phyloP scores from a whole-genome alignment of 2,888 invertebrate genomes.

The Lasioglossum oenotherae region DNA sequence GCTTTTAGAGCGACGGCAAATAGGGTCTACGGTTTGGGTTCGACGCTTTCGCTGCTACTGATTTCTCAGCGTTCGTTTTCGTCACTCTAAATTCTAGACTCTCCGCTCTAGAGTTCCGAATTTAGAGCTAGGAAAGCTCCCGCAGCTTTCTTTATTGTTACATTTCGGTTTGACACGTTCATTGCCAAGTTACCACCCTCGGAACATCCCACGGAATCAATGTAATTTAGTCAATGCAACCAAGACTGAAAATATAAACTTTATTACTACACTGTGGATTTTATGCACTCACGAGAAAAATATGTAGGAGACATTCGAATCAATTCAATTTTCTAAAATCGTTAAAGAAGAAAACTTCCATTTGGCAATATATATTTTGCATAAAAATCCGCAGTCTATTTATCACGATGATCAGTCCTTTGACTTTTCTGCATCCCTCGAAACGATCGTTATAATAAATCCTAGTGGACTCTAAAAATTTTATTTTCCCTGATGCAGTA shows the following conservation, averaged over 20 bases:
- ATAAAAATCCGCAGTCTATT: neutral
- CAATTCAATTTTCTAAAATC: neutral
- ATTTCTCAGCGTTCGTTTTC: neutral
- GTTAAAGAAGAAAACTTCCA: neutral
- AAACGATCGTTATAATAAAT: neutral
- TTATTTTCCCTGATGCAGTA: neutral
- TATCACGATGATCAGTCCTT: neutral
- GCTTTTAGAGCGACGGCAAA: neutral
- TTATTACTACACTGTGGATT: neutral
- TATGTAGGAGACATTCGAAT: neutral
- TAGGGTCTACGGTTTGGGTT: constrained; percentile 39
- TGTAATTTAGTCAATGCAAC: constrained; percentile 1
- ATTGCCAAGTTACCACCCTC: neutral
- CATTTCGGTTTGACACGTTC: neutral
- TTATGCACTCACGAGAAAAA: neutral
- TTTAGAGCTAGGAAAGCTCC: neutral
- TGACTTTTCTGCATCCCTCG: neutral
- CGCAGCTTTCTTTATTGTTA: neutral
- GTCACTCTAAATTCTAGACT: neutral
- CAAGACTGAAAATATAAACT: neutral
- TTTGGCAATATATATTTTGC: neutral
- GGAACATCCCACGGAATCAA: neutral
- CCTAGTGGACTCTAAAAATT: neutral
- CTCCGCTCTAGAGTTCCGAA: neutral
- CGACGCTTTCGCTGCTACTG: constrained; percentile 10